These are phyloP conservation scores for Macrophya alboannulata DNA, from an alignment of 2,888 invertebrate species.

Conservation along the genomic window DNA sequence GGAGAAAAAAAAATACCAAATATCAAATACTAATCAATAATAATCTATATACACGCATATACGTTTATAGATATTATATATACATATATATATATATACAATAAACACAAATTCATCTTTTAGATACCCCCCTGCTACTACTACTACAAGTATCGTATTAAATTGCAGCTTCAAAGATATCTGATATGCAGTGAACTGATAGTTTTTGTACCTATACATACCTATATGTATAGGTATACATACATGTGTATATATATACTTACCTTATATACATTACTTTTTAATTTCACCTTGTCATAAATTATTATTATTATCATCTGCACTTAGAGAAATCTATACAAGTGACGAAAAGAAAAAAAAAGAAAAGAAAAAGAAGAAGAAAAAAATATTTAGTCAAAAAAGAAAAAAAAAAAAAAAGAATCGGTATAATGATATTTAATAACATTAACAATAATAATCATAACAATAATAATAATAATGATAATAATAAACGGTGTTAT, in stretches of 20 bases:
- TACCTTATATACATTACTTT: background rate
- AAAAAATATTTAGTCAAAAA: no score
- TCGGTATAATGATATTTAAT: background rate
- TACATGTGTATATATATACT: no score
- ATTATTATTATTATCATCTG: background rate
- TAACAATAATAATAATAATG: no score
- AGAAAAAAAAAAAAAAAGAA: background rate
- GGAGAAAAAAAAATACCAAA: background rate
- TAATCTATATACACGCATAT: background rate
- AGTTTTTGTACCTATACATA: background rate
- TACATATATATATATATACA: background rate
- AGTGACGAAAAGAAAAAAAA: background rate
- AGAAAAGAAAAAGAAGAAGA: background rate
- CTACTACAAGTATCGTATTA: background rate
- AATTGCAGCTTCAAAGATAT: background rate
- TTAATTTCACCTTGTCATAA: background rate
- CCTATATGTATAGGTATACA: no score
- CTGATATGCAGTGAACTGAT: background rate
- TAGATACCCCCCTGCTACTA: background rate
- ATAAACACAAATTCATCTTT: background rate
- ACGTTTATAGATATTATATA: background rate
- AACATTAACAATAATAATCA: no score
- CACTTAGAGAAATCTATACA: background rate
- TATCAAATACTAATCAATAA: slow-evolving; percentile 32
- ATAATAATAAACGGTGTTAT: background rate